A percentile compares a stretch with the other conserved stretches of the same genome.
These are phyloP conservation scores for Pandemis cinnamomeana DNA, from an alignment of 2,888 invertebrate genomes.

Conservation along the genomic window DNA sequence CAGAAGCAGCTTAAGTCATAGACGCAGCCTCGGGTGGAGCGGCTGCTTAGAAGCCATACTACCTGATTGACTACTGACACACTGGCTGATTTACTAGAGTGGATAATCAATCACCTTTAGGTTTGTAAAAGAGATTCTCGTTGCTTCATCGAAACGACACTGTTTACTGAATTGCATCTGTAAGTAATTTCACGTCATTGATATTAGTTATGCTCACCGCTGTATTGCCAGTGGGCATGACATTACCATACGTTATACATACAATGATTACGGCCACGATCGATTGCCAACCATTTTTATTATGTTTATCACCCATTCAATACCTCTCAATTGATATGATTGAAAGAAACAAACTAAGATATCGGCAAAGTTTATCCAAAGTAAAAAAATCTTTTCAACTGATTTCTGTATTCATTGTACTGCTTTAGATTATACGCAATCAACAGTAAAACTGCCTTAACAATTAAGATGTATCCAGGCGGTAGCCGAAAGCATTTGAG, in stretches of 20 bases:
- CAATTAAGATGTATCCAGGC: too few species aligned
- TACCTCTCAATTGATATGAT: background rate
- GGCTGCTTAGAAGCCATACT: too few species aligned
- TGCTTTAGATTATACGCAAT: too few species aligned
- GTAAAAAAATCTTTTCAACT: too few species aligned
- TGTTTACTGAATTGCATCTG: constrained; percentile 7
- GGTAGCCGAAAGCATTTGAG: background rate
- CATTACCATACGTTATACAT: constrained; percentile 49
- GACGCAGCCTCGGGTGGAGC: too few species aligned
- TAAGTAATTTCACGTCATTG: constrained; percentile 27
- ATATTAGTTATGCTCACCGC: constrained; percentile 26
- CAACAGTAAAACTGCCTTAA: too few species aligned
- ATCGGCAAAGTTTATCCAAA: background rate
- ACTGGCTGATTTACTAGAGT: too few species aligned
- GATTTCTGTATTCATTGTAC: too few species aligned
- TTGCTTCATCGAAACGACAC: constrained; percentile 6
- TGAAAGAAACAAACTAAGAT: background rate
- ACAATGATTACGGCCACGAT: constrained; percentile 48
- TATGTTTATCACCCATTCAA: constrained; percentile 18
- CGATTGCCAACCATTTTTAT: constrained; percentile 39
- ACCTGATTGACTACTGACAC: too few species aligned
- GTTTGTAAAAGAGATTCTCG: background rate
- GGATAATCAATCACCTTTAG: too few species aligned
- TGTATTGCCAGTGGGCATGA: constrained; percentile 45
- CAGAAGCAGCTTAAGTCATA: too few species aligned